Evolutionary conservation across 2,888 invertebrate species (phyloP), one percentile per base, ranked within the genome.

Genomic region (Lobophora halterata): DNA sequence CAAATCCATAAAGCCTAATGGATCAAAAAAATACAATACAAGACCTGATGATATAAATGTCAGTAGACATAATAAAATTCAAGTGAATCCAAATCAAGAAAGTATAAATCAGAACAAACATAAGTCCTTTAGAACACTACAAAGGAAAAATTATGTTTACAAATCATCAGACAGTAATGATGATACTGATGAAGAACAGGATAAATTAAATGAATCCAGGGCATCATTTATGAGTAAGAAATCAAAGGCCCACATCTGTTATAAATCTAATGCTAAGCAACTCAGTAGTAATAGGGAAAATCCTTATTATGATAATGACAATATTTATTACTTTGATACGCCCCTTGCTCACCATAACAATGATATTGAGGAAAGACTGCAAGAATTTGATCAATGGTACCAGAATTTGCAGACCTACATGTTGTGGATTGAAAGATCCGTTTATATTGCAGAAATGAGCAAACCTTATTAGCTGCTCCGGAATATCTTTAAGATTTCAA

Each of bases 361-460:
- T 18, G 7, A 37, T 5, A 31, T 8, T n/a, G 23, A 38, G 8
- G 9, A 40, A 33, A 50, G 37, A 5, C 13, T 26, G 16, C 14
- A 36, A 7, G 13, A 41, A 24, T 50, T 50, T 49, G 27, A 41
- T 1, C 18, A 58, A 35, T 86, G 86, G 86, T 81, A 76, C 39
- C 71, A 63, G 6, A 59, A 73, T 33, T 52, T 86, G 26, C 78
- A 79, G 64, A 34, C 52, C 19, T 65, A 63, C 30, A 63, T 65
- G 23, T 62, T 67, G 47, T 66, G 71, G 51, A 59, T 86, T 30
- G 78, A 79, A 62, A 52, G 66, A 40, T 47, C 61, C 16, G 18
- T 75, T 5, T 86, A 82, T 42, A 60, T 80, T 26, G 59, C 79
- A 37, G 80, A 80, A 58, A 46, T 86, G 38, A 41, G 29, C 10